phyloP scores from a whole-genome alignment of 2,797 vertebrate species.

The Hydrocynus forskahlii region DNA sequence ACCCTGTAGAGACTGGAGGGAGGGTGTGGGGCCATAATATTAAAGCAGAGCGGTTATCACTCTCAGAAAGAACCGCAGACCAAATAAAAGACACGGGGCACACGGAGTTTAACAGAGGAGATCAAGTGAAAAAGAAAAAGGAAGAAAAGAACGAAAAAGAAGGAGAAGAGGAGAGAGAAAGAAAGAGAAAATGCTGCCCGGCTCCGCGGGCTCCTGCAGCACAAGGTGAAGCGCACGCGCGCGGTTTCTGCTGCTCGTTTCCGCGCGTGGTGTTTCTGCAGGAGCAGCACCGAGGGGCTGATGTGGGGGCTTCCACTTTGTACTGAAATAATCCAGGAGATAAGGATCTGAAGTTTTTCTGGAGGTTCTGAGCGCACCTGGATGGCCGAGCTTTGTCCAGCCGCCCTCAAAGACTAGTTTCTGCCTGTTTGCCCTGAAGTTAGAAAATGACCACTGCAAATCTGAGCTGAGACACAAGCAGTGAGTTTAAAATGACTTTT shows the following conservation, averaged over 20 bases:
- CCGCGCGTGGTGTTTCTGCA: neutral
- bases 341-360: no score
- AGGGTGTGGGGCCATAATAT: neutral
- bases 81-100: neutral
- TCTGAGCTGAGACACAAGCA: neutral
- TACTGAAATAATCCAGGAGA: no score
- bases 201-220: neutral
- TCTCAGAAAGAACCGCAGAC: neutral
- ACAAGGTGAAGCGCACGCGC: neutral
- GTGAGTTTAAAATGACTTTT: neutral
- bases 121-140: neutral
- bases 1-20: neutral
- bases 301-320: neutral
- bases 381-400: slow-evolving; percentile 42
- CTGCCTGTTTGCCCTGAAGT: neutral
- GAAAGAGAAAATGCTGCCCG: slow-evolving; percentile 13
- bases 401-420: slow-evolving; percentile 26
- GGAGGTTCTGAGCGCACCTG: slow-evolving; percentile 43
- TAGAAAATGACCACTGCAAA: neutral
- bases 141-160: neutral
- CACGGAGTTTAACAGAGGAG: neutral
- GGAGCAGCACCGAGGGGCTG: neutral
- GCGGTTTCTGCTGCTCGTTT: slow-evolving; percentile 6
- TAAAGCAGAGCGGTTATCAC: slow-evolving; percentile 7
- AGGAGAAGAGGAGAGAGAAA: slow-evolving; percentile 40